phyloP scores from a whole-genome alignment of 2,888 invertebrate genomes.

The Tenodera sinensis region DNA sequence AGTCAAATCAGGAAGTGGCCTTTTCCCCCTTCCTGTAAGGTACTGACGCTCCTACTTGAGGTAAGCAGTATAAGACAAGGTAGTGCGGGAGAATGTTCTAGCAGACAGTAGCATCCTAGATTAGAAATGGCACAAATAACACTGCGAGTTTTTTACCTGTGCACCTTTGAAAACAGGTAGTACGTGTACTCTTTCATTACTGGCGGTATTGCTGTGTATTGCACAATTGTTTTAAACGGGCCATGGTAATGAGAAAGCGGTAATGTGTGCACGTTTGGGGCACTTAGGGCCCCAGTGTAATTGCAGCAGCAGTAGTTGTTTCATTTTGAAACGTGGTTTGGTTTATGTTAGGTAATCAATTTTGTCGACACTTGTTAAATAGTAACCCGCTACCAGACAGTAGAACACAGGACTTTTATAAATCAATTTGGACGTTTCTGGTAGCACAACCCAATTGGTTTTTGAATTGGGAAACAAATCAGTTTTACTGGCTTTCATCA shows the following conservation, averaged over 20 bases:
- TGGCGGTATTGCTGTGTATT: too few relatives aligned
- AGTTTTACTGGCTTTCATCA: background rate
- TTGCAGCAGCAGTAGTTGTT: background rate
- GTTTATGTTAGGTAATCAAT: background rate
- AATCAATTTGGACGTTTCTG: background rate
- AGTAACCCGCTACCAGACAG: background rate
- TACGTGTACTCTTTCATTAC: too few relatives aligned
- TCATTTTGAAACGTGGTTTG: background rate
- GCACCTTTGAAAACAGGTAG: too few relatives aligned
- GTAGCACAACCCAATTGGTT: background rate
- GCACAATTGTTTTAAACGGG: background rate
- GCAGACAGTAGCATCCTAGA: too few relatives aligned
- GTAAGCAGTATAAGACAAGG: too few relatives aligned
- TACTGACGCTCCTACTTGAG: too few relatives aligned
- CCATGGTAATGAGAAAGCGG: background rate
- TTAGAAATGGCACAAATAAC: too few relatives aligned
- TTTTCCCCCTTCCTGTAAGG: too few relatives aligned
- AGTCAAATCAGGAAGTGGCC: too few relatives aligned
- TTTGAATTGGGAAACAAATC: background rate
- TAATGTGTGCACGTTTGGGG: background rate
- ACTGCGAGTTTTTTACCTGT: too few relatives aligned
- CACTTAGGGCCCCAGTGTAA: background rate
- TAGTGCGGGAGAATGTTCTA: too few relatives aligned
- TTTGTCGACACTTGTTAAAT: background rate
- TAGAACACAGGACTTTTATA: background rate